A percentile compares a stretch with the other conserved stretches of the same genome.
phyloP scores from a whole-genome alignment of 1,140 invertebrate species.

The Drosophila saltans region DNA sequence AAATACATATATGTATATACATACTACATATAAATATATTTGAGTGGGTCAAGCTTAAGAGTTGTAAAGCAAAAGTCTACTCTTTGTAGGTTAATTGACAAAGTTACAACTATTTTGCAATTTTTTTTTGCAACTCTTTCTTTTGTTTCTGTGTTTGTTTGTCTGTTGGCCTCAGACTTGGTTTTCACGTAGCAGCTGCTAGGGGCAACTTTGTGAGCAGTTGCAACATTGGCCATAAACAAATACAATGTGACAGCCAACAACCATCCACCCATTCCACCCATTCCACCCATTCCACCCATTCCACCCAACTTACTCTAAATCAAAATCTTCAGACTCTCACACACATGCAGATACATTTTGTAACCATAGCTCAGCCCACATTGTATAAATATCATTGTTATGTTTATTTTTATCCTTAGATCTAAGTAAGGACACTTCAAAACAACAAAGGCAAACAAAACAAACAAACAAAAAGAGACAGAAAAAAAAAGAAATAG shows the following conservation, averaged over 20 bases:
- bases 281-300: conserved; percentile 14
- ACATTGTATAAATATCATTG: conserved; percentile 80
- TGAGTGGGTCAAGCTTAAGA: conserved; percentile 61
- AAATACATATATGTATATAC: conserved; percentile 12
- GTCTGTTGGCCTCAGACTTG: conserved; percentile 66
- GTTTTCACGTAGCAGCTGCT: conserved; percentile 57
- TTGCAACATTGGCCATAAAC: conserved; percentile 66
- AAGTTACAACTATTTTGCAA: conserved; percentile 42
- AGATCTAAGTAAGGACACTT: conserved; percentile 65
- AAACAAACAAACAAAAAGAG: conserved; percentile 15
- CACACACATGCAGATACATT: conserved; percentile 35
- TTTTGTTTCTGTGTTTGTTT: conserved; percentile 51
- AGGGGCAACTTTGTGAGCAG: conserved; percentile 65
- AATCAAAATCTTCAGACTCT: background rate
- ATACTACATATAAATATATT: conserved; percentile 20
- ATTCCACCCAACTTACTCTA: background rate
- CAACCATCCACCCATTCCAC: conserved; percentile 25
- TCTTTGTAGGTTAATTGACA: conserved; percentile 81
- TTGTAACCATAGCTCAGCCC: conserved; percentile 55
- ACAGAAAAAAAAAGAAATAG: conserved; percentile 13
- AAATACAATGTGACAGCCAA: conserved; percentile 73
- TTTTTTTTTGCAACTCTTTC: conserved; percentile 37
- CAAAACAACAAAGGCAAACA: conserved; percentile 29
- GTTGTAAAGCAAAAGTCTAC: conserved; percentile 77
- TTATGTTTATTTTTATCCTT: conserved; percentile 80